Evolutionary conservation across 2,888 invertebrate species (phyloP).

Genomic region (Erebia palarica): DNA sequence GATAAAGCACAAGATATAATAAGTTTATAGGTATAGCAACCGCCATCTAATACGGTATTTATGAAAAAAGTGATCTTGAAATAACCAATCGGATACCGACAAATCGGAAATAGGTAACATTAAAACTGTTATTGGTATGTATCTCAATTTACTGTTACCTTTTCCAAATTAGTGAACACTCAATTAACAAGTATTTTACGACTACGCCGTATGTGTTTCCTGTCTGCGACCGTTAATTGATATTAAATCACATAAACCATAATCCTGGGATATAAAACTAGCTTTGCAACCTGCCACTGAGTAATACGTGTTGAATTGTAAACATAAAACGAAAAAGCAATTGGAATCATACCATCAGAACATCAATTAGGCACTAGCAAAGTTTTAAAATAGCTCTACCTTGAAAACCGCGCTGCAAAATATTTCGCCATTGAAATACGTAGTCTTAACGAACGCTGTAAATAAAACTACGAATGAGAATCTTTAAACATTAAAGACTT

Average conservation of each 20-base stretch:
- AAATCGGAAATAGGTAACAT: constrained; percentile 14
- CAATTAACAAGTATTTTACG: constrained; percentile 32
- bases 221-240: constrained; percentile 26
- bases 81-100: neutral
- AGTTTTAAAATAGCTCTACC: constrained; percentile 20
- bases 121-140: constrained; percentile 1
- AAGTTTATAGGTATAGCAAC: neutral
- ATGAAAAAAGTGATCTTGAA: constrained; percentile 1
- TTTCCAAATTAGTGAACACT: constrained; percentile 13
- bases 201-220: constrained; percentile 38
- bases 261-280: constrained; percentile 25
- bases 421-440: constrained; percentile 8
- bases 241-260: constrained; percentile 28
- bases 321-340: constrained; percentile 10
- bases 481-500: constrained; percentile 14
- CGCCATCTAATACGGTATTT: neutral
- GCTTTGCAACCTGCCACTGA: neutral
- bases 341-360: constrained; percentile 1
- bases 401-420: constrained; percentile 22
- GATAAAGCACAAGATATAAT: too few relatives aligned
- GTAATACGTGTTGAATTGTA: neutral
- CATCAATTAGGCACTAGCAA: neutral
- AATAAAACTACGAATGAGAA: constrained; percentile 17
- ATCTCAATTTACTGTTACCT: constrained; percentile 7
- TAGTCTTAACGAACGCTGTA: neutral